Evolutionary conservation across 2,888 invertebrate genomes (phyloP).

Genomic region (Cryptocephalus primarius): DNA sequence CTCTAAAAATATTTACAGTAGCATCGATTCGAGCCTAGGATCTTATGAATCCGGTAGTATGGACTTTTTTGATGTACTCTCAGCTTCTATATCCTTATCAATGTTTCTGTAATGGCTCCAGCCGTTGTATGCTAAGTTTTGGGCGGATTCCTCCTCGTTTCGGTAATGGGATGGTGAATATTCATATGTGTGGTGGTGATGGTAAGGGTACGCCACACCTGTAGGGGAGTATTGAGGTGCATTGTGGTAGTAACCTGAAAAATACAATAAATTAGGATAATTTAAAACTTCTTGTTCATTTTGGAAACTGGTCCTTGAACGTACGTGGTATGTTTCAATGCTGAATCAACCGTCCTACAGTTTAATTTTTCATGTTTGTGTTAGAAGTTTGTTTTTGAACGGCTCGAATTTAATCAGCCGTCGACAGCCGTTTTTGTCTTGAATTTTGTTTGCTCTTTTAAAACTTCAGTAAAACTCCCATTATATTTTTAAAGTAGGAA

Average conservation of each 20-base stretch:
- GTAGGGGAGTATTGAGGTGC: slow-evolving; percentile 63
- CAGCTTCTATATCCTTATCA: slow-evolving; percentile 38
- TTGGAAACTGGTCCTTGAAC: too few relatives aligned
- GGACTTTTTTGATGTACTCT: slow-evolving; percentile 30
- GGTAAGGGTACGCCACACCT: slow-evolving; percentile 56
- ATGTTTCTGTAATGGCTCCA: slow-evolving; percentile 50
- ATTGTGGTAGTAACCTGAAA: slow-evolving; percentile 12
- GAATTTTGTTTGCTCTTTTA: too few relatives aligned
- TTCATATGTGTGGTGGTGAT: slow-evolving; percentile 35
- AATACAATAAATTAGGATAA: neutral
- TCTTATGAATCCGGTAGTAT: slow-evolving; percentile 35
- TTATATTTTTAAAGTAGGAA: too few relatives aligned
- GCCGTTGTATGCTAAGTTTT: slow-evolving; percentile 64
- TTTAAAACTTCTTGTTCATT: too few relatives aligned
- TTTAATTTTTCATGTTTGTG: neutral
- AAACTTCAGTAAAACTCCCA: too few relatives aligned
- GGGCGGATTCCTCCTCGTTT: slow-evolving; percentile 45
- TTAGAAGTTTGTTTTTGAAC: too few relatives aligned
- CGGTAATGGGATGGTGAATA: slow-evolving; percentile 40
- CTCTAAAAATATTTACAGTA: too few relatives aligned
- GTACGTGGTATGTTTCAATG: too few relatives aligned
- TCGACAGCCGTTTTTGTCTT: too few relatives aligned
- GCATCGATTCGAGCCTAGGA: neutral
- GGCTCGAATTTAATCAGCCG: too few relatives aligned
- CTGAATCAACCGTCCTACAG: too few relatives aligned